These are phyloP conservation scores for Deilephila porcellus DNA, from an alignment of 2,888 invertebrate genomes.

Conservation along the genomic window DNA sequence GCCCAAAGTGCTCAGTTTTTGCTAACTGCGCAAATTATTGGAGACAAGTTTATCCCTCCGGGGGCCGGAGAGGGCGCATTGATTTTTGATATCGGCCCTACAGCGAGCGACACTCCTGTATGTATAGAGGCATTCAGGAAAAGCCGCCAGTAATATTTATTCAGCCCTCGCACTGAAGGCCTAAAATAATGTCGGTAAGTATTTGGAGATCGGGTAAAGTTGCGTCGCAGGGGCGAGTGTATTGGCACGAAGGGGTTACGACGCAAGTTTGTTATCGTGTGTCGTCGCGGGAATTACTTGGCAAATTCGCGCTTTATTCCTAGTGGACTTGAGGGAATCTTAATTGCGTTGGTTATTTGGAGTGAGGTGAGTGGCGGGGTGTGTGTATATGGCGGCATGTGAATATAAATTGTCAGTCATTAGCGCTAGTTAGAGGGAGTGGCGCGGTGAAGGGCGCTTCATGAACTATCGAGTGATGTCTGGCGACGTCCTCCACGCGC, in stretches of 20 bases:
- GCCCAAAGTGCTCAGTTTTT: conserved; percentile 9
- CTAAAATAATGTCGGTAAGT: conserved; percentile 20
- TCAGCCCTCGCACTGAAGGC: conserved; percentile 8
- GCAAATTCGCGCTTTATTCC: conserved; percentile 9
- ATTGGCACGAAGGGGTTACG: not conserved
- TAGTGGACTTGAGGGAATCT: conserved; percentile 2
- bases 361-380: not conserved
- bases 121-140: not conserved
- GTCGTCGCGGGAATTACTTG: not conserved
- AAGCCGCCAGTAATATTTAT: conserved; percentile 6
- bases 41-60: conserved; percentile 17
- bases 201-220: not conserved
- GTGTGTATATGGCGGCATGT: not conserved
- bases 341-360: conserved; percentile 14
- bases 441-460: conserved; percentile 7
- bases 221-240: not conserved
- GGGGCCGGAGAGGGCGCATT: conserved; percentile 19
- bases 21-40: conserved; percentile 22
- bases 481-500: not conserved
- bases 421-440: not conserved
- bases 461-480: conserved; percentile 7
- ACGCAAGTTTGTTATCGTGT: conserved; percentile 19
- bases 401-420: conserved; percentile 21
- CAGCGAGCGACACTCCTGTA: no score
- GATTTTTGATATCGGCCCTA: conserved; percentile 7